phyloP scores from a whole-genome alignment of 1,140 invertebrate species.

The Apis florea region DNA sequence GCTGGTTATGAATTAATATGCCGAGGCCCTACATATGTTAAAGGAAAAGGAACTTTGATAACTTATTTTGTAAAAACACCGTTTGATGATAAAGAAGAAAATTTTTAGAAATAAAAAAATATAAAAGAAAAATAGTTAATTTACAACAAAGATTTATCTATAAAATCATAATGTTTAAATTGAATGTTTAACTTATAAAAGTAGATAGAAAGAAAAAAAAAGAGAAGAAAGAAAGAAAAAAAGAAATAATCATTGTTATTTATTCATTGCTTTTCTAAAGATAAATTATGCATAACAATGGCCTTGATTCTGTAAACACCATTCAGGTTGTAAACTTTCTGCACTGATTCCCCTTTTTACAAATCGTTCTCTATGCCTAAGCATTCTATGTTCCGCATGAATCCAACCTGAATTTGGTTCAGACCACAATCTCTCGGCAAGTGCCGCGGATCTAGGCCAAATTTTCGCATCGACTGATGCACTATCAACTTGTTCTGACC shows the following conservation, averaged over 20 bases:
- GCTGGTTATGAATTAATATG: conserved; percentile 92
- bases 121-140: too few relatives aligned
- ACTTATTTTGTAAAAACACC: conserved; percentile 95
- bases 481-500: conserved; percentile 90
- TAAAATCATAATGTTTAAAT: background rate
- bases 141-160: background rate
- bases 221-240: too few relatives aligned
- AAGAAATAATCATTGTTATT: background rate
- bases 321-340: conserved; percentile 88
- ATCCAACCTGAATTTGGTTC: conserved; percentile 84
- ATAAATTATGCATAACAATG: conserved; percentile 78
- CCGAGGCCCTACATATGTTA: conserved; percentile 93
- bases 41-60: conserved; percentile 95
- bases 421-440: conserved; percentile 90
- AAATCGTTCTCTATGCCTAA: conserved; percentile 86
- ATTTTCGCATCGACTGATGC: conserved; percentile 84
- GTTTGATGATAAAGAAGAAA: conserved; percentile 82
- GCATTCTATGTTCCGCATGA: conserved; percentile 85
- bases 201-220: too few relatives aligned
- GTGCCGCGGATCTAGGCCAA: conserved; percentile 89
- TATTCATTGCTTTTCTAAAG: background rate
- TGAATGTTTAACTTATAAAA: too few relatives aligned
- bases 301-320: conserved; percentile 90
- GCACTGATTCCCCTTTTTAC: conserved; percentile 85
- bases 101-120: background rate